phyloP scores from a whole-genome alignment of 2,797 vertebrate genomes.

The Megaceryle alcyon region DNA sequence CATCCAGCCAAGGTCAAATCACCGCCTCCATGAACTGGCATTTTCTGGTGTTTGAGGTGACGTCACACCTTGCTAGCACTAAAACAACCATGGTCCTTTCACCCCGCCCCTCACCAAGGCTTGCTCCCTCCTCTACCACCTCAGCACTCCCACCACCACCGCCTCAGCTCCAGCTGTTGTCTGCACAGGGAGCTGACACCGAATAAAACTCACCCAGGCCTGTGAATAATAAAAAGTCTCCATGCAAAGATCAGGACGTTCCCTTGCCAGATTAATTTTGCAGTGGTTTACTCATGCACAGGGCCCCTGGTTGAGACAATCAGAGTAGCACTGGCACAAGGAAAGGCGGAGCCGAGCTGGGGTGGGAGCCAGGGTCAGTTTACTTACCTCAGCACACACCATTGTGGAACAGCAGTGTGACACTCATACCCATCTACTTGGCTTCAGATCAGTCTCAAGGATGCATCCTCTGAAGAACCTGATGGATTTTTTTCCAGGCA shows the following conservation, averaged over 20 bases:
- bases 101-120: background rate
- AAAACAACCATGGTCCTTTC: fast-evolving
- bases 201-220: background rate
- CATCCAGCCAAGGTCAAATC: no score
- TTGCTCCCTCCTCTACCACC: background rate
- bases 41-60: background rate
- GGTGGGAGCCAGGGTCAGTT: background rate
- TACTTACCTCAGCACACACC: background rate
- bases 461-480: background rate
- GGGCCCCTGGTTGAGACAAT: background rate
- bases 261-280: background rate
- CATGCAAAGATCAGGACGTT: background rate
- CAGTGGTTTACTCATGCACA: fast-evolving
- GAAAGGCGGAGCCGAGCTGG: background rate
- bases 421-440: background rate
- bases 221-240: background rate
- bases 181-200: background rate
- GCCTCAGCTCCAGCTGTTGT: background rate
- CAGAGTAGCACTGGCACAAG: background rate
- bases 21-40: background rate
- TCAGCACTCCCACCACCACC: background rate
- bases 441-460: background rate
- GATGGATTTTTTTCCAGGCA: background rate
- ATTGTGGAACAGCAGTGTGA: background rate
- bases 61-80: background rate